Percentiles rank a stretch among this genome's conserved stretches.
These are phyloP conservation scores for Diplodus puntazzo DNA, from an alignment of 2,797 vertebrate genomes.

Conservation along the genomic window DNA sequence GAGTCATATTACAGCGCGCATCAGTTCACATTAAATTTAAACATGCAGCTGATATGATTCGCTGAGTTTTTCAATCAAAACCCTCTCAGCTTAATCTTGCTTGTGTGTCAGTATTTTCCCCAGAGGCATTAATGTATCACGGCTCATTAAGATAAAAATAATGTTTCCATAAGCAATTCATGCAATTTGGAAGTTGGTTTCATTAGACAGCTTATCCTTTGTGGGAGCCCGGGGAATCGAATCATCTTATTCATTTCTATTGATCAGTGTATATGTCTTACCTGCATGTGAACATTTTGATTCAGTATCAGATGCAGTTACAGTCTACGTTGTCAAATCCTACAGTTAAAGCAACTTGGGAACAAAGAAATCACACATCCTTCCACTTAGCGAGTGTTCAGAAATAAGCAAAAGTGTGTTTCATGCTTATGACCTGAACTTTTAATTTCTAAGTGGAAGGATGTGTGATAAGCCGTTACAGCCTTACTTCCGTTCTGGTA, in stretches of 20 bases:
- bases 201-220: not conserved
- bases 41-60: slow-evolving; percentile 27
- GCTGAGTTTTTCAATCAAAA: slow-evolving; percentile 36
- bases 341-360: not conserved
- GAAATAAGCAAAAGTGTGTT: too few relatives aligned
- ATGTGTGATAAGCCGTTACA: too few relatives aligned
- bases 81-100: not conserved
- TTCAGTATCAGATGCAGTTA: not conserved
- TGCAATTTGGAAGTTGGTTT: not conserved
- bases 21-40: slow-evolving; percentile 11
- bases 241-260: slow-evolving; percentile 2
- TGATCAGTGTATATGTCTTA: not conserved
- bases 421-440: too few relatives aligned
- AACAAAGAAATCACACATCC: not conserved
- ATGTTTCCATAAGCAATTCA: slow-evolving; percentile 15
- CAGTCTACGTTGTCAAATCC: too few relatives aligned
- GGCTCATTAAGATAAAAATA: slow-evolving; percentile 34
- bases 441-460: too few relatives aligned
- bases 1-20: not conserved
- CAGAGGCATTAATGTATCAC: slow-evolving; percentile 2
- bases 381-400: too few relatives aligned
- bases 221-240: not conserved
- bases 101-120: slow-evolving; percentile 16
- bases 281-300: not conserved
- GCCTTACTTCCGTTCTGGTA: too few relatives aligned